Conservation (phyloP, 2,888 invertebrate species). For the Diplolepis rosae region DNA sequence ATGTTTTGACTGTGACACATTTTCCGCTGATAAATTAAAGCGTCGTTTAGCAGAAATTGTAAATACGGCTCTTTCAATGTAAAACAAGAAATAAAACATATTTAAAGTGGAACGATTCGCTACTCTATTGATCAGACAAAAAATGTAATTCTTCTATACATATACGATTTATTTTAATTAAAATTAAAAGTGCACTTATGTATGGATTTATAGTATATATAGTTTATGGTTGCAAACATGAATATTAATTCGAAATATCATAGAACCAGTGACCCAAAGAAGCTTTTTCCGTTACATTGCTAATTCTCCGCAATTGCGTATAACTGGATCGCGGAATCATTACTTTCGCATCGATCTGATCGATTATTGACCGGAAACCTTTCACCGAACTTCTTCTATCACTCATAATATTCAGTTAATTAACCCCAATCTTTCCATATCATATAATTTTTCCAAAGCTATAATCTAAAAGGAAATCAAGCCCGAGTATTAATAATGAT, state of each 20-base stretch:
- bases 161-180: no score
- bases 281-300: conserved; percentile 28
- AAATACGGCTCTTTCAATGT: no score
- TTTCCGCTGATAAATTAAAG: no score
- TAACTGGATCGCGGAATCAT: neutral
- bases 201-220: no score
- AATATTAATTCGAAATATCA: neutral
- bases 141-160: no score
- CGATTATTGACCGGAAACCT: conserved; percentile 22
- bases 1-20: no score
- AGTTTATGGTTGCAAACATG: no score
- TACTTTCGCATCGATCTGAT: conserved; percentile 16
- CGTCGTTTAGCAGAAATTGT: no score
- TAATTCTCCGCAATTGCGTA: conserved; percentile 23
- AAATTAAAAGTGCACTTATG: no score
- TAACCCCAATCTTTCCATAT: neutral
- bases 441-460: neutral
- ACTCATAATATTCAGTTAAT: conserved; percentile 14
- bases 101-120: no score
- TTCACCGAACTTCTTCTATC: neutral
- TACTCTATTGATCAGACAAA: no score
- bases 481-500: neutral
- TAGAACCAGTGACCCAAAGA: neutral
- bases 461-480: neutral
- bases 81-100: no score